Conservation (phyloP, 2,797 vertebrate species). For the Bucorvus abyssinicus region DNA sequence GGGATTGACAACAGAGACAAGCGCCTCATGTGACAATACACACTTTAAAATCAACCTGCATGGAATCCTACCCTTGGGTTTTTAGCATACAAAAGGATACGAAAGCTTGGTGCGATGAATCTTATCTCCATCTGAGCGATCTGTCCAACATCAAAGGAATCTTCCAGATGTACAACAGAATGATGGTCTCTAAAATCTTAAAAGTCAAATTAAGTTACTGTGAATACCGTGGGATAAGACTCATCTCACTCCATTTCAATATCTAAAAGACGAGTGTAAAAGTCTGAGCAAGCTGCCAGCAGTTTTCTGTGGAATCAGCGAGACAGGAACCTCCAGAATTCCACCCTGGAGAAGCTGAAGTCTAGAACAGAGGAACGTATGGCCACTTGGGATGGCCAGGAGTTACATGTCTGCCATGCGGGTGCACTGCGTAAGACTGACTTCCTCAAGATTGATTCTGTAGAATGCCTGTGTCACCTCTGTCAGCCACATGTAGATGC, state of each 20-base stretch:
- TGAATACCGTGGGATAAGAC: neutral
- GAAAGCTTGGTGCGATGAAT: neutral
- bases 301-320: neutral
- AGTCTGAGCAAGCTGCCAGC: neutral
- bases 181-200: neutral
- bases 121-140: neutral
- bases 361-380: neutral
- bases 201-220: neutral
- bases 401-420: neutral
- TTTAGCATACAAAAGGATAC: neutral
- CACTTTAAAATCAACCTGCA: neutral
- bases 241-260: neutral
- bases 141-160: neutral
- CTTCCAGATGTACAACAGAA: neutral
- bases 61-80: neutral
- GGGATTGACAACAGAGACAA: neutral
- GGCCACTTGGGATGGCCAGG: neutral
- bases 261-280: neutral
- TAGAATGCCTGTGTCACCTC: no score
- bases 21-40: neutral
- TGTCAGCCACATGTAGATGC: no score
- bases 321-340: neutral
- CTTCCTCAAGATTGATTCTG: neutral
- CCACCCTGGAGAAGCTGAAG: neutral
- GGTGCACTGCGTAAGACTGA: neutral